Evolutionary conservation across 2,888 invertebrate genomes (phyloP), one percentile per base, ranked within the genome.

Genomic region (Panopea generosa): DNA sequence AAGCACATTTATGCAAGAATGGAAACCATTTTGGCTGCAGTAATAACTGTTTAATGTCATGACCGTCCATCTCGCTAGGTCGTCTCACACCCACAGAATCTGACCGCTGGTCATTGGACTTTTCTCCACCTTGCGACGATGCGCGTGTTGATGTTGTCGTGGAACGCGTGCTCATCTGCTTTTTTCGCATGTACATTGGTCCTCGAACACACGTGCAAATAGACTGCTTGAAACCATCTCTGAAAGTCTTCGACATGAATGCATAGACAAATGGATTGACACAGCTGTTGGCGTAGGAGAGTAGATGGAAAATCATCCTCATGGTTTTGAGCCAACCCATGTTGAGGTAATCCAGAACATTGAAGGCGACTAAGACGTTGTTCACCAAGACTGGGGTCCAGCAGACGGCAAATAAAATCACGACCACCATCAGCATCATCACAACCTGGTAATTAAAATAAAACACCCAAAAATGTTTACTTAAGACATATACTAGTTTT

Each of bases 251-350:
- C 33, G 95, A 96, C 95, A 96, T 95, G 92, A 96, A 96, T 43
- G 95, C 95, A 90, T 96, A 96, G 45, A 96, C 94, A 52, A 96
- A 94, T 2, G 96, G 96, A 91, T 96, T 96, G 84, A 95, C 94
- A 91, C 95, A 95, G 88, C 95, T 95, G 93, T 96, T 96, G 88
- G 95, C 94, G 91, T 96, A 96, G 0, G 95, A 95, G 94, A 96
- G 93, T 26, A 95, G 91, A 77, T 94, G 94, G 88, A 95, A 95
- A 9, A 94, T 93, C 53, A 94, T 95, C 43, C 94, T 93, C 92
- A 95, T 93, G 75, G 95, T 94, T 85, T 95, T 95, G 68, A 94
- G 90, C 24, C 91, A 87, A 4, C 94, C 94, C 24, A 93, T 93
- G 82, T 94, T 93, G 29, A 94, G 87, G 18, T 92, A 90, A 2